These are phyloP conservation scores for Sinocyclocheilus anshuiensis DNA, from an alignment of 2,113 vertebrate species.

Conservation along the genomic window DNA sequence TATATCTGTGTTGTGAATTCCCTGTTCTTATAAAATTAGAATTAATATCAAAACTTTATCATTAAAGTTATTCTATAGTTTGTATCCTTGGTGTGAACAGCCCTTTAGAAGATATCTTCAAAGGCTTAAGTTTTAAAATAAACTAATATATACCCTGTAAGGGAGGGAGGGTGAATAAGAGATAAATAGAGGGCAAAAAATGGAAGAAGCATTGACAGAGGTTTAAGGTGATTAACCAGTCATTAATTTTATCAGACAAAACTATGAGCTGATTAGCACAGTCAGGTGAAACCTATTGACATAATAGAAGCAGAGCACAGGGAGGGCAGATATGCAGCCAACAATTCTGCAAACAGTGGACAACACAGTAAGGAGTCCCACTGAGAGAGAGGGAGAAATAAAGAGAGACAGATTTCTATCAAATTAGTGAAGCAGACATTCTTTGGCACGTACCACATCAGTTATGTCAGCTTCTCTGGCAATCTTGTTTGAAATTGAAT, in stretches of 20 bases:
- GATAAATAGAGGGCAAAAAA: no score
- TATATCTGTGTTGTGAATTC: no score
- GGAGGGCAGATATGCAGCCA: conserved; percentile 4
- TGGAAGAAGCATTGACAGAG: no score
- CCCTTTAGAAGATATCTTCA: no score
- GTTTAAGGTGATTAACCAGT: no score
- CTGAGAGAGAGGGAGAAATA: background rate
- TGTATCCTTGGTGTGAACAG: no score
- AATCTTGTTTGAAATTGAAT: conserved; percentile 52
- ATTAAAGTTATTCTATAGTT: background rate
- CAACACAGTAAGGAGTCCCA: background rate
- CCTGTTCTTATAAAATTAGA: background rate
- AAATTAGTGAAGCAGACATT: conserved; percentile 38
- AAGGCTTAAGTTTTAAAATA: background rate
- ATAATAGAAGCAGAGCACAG: no score
- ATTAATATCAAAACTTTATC: background rate
- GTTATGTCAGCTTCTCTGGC: conserved; percentile 40
- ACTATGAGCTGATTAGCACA: no score
- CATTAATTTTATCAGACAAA: no score
- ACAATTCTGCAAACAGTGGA: background rate
- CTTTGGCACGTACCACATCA: conserved; percentile 32
- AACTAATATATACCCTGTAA: no score
- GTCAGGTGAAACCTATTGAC: no score
- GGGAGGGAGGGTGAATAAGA: no score
- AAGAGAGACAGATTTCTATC: conserved; percentile 24